A percentile compares a stretch with the other conserved stretches of the same genome.
phyloP scores from a whole-genome alignment of 2,113 vertebrate species.

The Prietella phreatophila region DNA sequence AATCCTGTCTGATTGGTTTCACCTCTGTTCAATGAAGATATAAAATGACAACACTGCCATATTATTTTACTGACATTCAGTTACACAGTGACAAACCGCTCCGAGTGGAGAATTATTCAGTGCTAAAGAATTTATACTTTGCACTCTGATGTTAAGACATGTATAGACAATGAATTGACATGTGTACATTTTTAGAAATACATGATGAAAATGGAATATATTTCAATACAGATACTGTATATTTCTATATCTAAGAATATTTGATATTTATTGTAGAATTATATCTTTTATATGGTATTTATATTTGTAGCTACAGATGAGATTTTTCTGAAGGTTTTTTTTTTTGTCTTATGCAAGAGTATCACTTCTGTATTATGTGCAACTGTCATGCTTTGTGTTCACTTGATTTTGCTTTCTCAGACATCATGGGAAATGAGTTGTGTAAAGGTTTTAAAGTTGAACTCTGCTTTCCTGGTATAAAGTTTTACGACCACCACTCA shows the following conservation, averaged over 20 bases:
- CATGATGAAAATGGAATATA: neutral
- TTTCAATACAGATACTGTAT: neutral
- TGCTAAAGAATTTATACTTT: too few species aligned
- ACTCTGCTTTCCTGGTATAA: conserved; percentile 7
- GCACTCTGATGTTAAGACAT: neutral
- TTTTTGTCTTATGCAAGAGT: neutral
- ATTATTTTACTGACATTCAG: too few species aligned
- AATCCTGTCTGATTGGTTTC: too few species aligned
- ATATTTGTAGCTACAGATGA: neutral
- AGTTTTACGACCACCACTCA: conserved; percentile 21
- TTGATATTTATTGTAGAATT: neutral
- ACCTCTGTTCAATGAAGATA: too few species aligned
- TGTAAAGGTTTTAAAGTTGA: conserved; percentile 12
- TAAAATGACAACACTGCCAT: too few species aligned
- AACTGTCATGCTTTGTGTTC: neutral
- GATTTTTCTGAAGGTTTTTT: neutral
- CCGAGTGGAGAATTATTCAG: too few species aligned
- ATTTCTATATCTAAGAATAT: neutral
- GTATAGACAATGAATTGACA: neutral
- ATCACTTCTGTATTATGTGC: conserved; percentile 2
- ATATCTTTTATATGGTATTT: neutral
- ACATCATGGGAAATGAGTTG: neutral
- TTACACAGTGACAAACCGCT: too few species aligned
- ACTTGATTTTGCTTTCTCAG: neutral
- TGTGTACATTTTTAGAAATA: neutral